Conservation (phyloP, 1,140 invertebrate species). For the Melanaphis sacchari region DNA sequence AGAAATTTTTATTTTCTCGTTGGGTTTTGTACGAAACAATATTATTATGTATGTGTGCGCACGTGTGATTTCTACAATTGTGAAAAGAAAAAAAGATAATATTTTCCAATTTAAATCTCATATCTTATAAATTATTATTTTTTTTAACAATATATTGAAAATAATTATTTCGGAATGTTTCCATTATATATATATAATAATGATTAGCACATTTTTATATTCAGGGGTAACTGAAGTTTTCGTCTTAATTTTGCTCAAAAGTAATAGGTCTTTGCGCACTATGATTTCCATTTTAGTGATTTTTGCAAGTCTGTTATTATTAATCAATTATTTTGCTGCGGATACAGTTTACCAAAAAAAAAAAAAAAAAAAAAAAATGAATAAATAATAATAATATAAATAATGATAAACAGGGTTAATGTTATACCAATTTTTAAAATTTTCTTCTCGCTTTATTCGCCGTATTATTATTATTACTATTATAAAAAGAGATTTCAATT, state of each 20-base stretch:
- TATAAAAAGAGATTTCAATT: background rate
- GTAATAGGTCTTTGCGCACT: constrained; percentile 31
- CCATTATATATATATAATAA: background rate
- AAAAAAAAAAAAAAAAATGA: too few relatives aligned
- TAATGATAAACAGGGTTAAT: constrained; percentile 55
- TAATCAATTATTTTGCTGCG: constrained; percentile 36
- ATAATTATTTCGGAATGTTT: constrained; percentile 24
- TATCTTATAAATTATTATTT: background rate
- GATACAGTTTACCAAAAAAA: constrained; percentile 44
- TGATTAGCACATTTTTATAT: background rate
- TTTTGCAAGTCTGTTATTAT: constrained; percentile 43
- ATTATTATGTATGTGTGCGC: background rate
- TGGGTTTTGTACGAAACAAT: constrained; percentile 38
- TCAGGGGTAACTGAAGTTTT: constrained; percentile 33
- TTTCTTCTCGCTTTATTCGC: constrained; percentile 25
- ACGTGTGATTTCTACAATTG: background rate
- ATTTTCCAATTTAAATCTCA: constrained; percentile 35
- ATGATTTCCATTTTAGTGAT: constrained; percentile 52
- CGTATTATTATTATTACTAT: constrained; percentile 33
- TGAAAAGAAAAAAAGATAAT: background rate
- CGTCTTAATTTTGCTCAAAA: constrained; percentile 55
- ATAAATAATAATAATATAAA: constrained; percentile 17
- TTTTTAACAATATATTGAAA: constrained; percentile 8
- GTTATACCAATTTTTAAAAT: constrained; percentile 27
- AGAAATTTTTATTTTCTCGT: constrained; percentile 38